These are phyloP conservation scores for Agrotis exclamationis DNA, from an alignment of 2,888 invertebrate genomes.

Conservation along the genomic window DNA sequence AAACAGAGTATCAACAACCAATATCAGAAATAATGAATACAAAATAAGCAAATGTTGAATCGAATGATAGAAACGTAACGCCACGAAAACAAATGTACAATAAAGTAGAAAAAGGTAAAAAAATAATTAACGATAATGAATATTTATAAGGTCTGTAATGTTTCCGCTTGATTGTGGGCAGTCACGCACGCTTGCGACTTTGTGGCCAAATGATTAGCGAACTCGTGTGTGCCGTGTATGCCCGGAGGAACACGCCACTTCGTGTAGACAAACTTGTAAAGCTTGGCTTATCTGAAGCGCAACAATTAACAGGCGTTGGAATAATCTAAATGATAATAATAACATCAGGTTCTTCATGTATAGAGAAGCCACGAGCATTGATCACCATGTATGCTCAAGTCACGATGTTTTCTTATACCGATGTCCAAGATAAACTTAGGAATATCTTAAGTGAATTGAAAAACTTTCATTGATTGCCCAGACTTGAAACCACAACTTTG, in stretches of 20 bases:
- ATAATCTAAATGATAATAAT: neutral
- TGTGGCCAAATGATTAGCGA: conserved; percentile 57
- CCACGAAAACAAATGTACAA: conserved; percentile 28
- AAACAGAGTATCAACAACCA: neutral
- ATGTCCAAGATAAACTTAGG: no score
- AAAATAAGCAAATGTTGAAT: conserved; percentile 1
- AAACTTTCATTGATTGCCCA: no score
- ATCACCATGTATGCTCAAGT: no score
- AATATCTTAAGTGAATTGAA: no score
- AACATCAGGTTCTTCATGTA: no score
- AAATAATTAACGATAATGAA: conserved; percentile 67
- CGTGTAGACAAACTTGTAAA: neutral
- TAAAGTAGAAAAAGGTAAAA: conserved; percentile 54
- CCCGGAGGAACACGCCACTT: conserved; percentile 31
- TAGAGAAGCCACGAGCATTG: no score
- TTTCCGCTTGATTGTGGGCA: conserved; percentile 65
- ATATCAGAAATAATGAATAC: neutral
- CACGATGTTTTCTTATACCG: no score
- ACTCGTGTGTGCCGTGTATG: conserved; percentile 47
- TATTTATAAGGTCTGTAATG: conserved; percentile 67
- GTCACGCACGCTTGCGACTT: conserved; percentile 61
- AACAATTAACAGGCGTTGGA: neutral
- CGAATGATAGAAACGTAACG: conserved; percentile 40
- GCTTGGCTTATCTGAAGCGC: conserved; percentile 1
- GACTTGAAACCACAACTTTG: no score